Conservation (phyloP, 2,888 invertebrate genomes). For the Cyrtodaria siliqua region DNA sequence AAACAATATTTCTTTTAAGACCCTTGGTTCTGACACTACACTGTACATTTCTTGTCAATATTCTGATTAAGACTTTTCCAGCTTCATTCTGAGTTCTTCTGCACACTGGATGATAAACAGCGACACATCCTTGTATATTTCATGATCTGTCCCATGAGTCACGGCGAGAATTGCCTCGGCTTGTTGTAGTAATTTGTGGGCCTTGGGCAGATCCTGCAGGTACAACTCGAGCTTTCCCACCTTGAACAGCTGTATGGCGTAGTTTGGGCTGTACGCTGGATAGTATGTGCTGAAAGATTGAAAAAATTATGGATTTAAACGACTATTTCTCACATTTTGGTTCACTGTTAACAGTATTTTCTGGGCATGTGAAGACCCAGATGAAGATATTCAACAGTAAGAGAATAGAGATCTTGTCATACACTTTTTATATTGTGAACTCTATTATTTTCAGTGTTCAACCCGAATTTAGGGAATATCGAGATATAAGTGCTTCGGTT, state of each 20-base stretch:
- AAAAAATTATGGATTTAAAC: not conserved
- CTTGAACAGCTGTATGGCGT: slow-evolving; percentile 92
- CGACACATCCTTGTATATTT: slow-evolving; percentile 64
- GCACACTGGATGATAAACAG: slow-evolving; percentile 68
- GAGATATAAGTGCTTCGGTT: too few species aligned
- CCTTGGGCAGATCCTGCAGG: slow-evolving; percentile 89
- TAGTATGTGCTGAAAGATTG: slow-evolving; percentile 70
- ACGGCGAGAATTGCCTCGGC: slow-evolving; percentile 70
- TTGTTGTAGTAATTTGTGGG: slow-evolving; percentile 83
- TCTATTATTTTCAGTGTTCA: too few species aligned
- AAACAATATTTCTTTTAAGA: too few species aligned
- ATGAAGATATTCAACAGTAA: too few species aligned
- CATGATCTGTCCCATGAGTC: slow-evolving; percentile 73
- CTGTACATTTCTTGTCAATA: too few species aligned
- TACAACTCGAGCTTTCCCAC: slow-evolving; percentile 92
- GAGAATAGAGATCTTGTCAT: too few species aligned
- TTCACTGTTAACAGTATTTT: too few species aligned
- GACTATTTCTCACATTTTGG: too few species aligned
- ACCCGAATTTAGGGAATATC: too few species aligned
- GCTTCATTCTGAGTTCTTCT: slow-evolving; percentile 62
- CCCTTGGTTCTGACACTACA: too few species aligned
- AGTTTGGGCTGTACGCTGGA: slow-evolving; percentile 90
- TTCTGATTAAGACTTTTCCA: slow-evolving; percentile 11
- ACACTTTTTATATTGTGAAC: too few species aligned
- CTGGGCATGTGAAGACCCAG: too few species aligned